phyloP scores from a whole-genome alignment of 2,888 invertebrate species.

The Eupithecia pulchellata region DNA sequence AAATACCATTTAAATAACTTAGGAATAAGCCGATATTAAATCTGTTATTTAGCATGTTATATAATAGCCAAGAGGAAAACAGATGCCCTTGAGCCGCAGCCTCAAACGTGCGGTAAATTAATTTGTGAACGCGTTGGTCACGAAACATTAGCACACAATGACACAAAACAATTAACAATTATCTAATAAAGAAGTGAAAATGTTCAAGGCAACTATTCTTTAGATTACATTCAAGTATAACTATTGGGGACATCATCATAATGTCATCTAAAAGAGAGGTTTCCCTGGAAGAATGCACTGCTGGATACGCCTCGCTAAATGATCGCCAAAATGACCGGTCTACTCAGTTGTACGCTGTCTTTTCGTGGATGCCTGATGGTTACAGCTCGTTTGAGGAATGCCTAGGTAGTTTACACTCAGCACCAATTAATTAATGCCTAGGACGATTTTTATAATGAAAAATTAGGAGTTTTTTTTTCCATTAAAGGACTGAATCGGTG shows the following conservation, averaged over 20 bases:
- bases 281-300: too few relatives aligned
- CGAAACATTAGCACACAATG: conserved; percentile 60
- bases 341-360: background rate
- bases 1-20: background rate
- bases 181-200: background rate
- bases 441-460: background rate
- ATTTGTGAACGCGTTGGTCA: conserved; percentile 37
- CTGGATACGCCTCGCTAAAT: background rate
- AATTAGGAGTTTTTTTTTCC: too few relatives aligned
- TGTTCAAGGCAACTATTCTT: conserved; percentile 14
- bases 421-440: background rate
- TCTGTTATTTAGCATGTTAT: background rate
- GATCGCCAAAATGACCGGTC: background rate
- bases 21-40: background rate
- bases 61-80: conserved; percentile 27
- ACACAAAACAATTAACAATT: conserved; percentile 38
- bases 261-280: too few relatives aligned
- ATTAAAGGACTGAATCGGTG: too few relatives aligned
- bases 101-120: conserved; percentile 34
- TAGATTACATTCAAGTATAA: background rate
- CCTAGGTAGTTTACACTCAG: background rate
- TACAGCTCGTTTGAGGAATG: background rate
- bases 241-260: background rate
- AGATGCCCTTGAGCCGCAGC: conserved; percentile 31
- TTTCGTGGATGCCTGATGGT: background rate